Evolutionary conservation across 2,113 vertebrate species (phyloP), one percentile per base, ranked within the genome.

Genomic region (Eublepharis macularius): DNA sequence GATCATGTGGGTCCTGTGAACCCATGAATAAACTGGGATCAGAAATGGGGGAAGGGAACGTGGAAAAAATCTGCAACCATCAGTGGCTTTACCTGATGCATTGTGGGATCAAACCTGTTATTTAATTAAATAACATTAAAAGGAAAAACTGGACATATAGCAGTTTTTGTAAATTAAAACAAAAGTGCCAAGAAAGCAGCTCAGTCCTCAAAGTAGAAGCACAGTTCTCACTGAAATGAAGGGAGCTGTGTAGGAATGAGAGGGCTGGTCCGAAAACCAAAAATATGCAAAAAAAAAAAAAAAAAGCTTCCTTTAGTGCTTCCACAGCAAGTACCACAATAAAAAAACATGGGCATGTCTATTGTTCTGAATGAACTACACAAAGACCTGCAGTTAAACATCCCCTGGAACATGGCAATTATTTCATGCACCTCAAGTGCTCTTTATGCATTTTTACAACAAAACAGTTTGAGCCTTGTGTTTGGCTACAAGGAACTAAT

Each of bases 401-500:
- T 85, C 66, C 72, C 90, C 36, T 74, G 76, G 85, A 65, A 68
- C 69, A 51, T 87, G 63, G 21, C 32, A 92, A 91, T 80, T 21
- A 86, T 47, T 89, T 94, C 81, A 91, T 89, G 90, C 1, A 0
- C 85, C 75, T 90, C 14, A 2, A 54, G 81, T 76, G 8, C 47
- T 76, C 54, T 34, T 12, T 77, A 51, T 7, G 16, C 4, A 80
- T 90, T 93, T 91, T 92, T 81, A 86, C 72, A 54, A 68, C 34
- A 75, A 57, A 45, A 65, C 60, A 88, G 90, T 90, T 92, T 94
- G 91, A 94, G 88, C 92, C 88, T 78, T 95, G 91, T 86, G 87
- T 92, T 87, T 91, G 86, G 93, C 84, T 91, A 90, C 82, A 90
- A 92, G 90, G 73, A 93, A 95, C 87, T 86, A 84, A 86, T 90